Evolutionary conservation across 92 coral and sea anemone genomes (phyloP).

Genomic region (Muricea muricata): DNA sequence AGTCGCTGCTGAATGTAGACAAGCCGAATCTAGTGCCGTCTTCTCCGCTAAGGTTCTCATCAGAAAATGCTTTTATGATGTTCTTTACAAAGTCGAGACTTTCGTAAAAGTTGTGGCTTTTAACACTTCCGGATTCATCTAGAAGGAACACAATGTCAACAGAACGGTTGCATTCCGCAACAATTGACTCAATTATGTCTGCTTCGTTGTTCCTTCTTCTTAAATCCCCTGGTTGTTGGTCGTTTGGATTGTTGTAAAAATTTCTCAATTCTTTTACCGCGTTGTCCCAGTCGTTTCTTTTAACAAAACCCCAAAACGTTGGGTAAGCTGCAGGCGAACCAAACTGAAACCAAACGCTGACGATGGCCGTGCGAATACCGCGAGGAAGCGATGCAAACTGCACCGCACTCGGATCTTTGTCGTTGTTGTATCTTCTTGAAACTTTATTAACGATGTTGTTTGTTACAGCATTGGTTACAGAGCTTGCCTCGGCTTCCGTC

Average conservation of each 20-base stretch:
- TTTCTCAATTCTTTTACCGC: constrained; percentile 51
- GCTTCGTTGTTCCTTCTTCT: constrained; percentile 55
- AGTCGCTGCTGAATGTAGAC: constrained; percentile 34
- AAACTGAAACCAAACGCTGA: constrained; percentile 58
- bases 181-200: constrained; percentile 49
- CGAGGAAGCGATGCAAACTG: constrained; percentile 41
- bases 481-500: not conserved
- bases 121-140: constrained; percentile 74
- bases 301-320: constrained; percentile 40
- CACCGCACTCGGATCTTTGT: constrained; percentile 8
- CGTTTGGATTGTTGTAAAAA: constrained; percentile 18
- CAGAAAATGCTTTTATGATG: constrained; percentile 41
- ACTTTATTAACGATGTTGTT: not conserved
- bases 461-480: constrained; percentile 13
- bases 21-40: constrained; percentile 47
- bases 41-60: constrained; percentile 36
- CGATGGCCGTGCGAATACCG: constrained; percentile 53
- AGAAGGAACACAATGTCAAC: constrained; percentile 67
- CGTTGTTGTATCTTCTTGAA: constrained; percentile 19
- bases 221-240: constrained; percentile 28
- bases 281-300: constrained; percentile 33
- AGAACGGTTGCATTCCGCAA: constrained; percentile 57
- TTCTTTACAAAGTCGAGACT: constrained; percentile 35
- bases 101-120: constrained; percentile 45
- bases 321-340: constrained; percentile 31